phyloP scores from a whole-genome alignment of 1,140 invertebrate genomes.

The Druon quercuslanigerum region DNA sequence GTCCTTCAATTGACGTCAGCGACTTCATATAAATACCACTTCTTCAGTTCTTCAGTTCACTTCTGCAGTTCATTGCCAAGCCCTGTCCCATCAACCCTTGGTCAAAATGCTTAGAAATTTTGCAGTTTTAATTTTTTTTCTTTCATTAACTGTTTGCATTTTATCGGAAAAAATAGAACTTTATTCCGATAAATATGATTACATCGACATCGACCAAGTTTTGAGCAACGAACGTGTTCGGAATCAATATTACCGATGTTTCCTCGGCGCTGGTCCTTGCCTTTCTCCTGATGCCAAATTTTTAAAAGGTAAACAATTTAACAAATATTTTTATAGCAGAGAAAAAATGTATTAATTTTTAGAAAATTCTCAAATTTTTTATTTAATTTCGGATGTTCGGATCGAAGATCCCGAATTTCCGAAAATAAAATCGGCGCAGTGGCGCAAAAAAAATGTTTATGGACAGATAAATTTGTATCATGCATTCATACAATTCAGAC shows the following conservation, averaged over 20 bases:
- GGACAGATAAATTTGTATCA: too few relatives aligned
- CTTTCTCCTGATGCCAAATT: slow-evolving; percentile 50
- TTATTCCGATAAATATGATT: slow-evolving; percentile 69
- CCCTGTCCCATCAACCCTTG: too few relatives aligned
- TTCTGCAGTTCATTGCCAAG: too few relatives aligned
- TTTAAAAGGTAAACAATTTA: slow-evolving; percentile 45
- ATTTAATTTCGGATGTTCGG: too few relatives aligned
- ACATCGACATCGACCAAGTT: slow-evolving; percentile 53
- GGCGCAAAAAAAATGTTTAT: too few relatives aligned
- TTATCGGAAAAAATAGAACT: slow-evolving; percentile 40
- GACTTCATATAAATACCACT: too few relatives aligned
- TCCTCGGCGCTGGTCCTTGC: slow-evolving; percentile 62
- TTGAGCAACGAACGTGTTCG: slow-evolving; percentile 37
- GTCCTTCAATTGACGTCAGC: too few relatives aligned
- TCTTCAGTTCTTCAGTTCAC: too few relatives aligned
- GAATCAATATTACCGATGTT: slow-evolving; percentile 59
- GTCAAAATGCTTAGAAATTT: too few relatives aligned
- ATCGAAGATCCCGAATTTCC: too few relatives aligned
- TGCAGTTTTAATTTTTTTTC: background rate
- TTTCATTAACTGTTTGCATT: background rate
- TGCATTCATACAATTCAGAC: too few relatives aligned
- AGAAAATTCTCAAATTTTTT: background rate
- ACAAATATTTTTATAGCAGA: background rate
- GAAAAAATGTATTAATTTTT: background rate
- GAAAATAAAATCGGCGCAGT: too few relatives aligned